Evolutionary conservation across 2,888 invertebrate genomes (phyloP).

Genomic region (Galeruca laticollis): DNA sequence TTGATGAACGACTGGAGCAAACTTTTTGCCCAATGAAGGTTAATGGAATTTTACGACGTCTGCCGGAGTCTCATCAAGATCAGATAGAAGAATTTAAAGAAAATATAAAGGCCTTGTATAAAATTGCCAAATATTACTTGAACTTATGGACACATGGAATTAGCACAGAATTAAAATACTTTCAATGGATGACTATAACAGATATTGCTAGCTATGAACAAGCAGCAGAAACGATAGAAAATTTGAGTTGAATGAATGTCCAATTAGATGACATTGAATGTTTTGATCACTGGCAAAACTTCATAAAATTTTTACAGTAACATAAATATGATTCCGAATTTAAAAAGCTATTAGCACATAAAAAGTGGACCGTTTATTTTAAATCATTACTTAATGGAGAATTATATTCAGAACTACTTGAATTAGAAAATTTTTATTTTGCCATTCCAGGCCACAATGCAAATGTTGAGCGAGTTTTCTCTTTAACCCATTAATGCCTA

Average conservation of each 20-base stretch:
- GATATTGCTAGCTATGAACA: slow-evolving; percentile 1
- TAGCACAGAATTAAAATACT: background rate
- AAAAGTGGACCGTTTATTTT: slow-evolving; percentile 5
- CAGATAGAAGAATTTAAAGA: background rate
- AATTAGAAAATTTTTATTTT: slow-evolving; percentile 1
- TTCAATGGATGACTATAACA: background rate
- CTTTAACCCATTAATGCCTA: too few relatives aligned
- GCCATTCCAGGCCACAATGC: slow-evolving; percentile 10
- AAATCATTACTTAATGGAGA: background rate
- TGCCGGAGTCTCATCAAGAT: background rate
- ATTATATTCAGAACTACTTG: background rate
- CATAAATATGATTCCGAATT: slow-evolving; percentile 4
- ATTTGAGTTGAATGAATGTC: background rate
- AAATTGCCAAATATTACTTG: background rate
- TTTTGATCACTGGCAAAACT: slow-evolving; percentile 1
- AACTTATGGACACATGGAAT: background rate
- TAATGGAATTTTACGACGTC: background rate
- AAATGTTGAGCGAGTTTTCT: background rate
- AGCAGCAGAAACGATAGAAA: background rate
- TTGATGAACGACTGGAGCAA: background rate
- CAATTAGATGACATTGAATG: background rate
- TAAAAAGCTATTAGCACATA: slow-evolving; percentile 5
- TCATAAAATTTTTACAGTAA: background rate
- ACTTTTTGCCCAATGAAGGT: background rate
- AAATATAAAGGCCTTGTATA: background rate